A percentile compares a stretch with the other conserved stretches of the same genome.
Evolutionary conservation across 2,797 vertebrate genomes (phyloP).

Genomic region (Brachyalestes nurse): DNA sequence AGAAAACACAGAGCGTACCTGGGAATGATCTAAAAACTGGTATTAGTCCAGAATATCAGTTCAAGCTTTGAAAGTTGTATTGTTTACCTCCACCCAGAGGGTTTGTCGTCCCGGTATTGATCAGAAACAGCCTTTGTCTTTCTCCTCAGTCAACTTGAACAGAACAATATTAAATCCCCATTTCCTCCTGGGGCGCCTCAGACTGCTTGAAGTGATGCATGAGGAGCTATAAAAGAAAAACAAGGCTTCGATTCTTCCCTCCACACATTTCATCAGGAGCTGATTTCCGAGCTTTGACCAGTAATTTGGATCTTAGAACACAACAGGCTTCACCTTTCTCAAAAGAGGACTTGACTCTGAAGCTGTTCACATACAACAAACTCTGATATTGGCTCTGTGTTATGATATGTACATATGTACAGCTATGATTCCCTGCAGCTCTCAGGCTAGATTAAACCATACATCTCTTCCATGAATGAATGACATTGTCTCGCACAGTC

Average conservation of each 20-base stretch:
- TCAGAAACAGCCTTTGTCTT: constrained; percentile 64
- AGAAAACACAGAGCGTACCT: constrained; percentile 30
- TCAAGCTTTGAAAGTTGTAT: constrained; percentile 47
- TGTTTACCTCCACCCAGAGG: constrained; percentile 54
- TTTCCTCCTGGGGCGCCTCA: constrained; percentile 56
- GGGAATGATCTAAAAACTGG: constrained; percentile 39
- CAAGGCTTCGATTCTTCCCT: constrained; percentile 38
- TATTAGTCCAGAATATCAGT: constrained; percentile 53
- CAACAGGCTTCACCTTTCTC: constrained; percentile 26
- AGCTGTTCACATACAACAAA: constrained; percentile 64
- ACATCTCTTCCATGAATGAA: constrained; percentile 40
- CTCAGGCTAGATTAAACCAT: constrained; percentile 33
- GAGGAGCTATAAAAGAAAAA: constrained; percentile 53
- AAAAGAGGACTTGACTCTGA: constrained; percentile 44
- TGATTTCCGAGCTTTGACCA: constrained; percentile 50
- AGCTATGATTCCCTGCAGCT: constrained; percentile 52
- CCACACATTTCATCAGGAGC: constrained; percentile 47
- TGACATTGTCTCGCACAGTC: constrained; percentile 30
- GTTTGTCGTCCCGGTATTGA: constrained; percentile 63
- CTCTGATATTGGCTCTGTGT: constrained; percentile 64
- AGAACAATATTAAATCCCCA: constrained; percentile 61
- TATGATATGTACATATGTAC: constrained; percentile 74
- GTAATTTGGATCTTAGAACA: constrained; percentile 52
- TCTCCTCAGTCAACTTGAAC: constrained; percentile 60
- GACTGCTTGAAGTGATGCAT: constrained; percentile 58